Evolutionary conservation across 2,888 invertebrate genomes (phyloP).

Genomic region (Xestoiulus laeticollis): DNA sequence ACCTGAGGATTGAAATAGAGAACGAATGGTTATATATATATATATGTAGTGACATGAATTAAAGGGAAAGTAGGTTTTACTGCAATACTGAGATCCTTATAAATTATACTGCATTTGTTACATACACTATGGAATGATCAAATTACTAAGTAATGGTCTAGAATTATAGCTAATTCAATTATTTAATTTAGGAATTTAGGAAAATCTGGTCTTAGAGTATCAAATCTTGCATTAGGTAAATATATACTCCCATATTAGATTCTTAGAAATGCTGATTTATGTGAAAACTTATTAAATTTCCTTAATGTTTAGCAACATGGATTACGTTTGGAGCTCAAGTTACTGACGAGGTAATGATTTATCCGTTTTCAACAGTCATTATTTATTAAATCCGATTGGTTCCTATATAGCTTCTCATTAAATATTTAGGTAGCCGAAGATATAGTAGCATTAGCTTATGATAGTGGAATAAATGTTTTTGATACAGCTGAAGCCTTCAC

Average conservation of each 20-base stretch:
- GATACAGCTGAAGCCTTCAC: slow-evolving; percentile 89
- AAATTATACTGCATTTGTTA: too few species aligned
- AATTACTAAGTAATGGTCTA: too few species aligned
- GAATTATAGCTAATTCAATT: background rate
- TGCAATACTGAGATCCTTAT: too few species aligned
- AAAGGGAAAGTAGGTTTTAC: too few species aligned
- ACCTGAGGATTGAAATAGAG: background rate
- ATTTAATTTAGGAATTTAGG: slow-evolving; percentile 79
- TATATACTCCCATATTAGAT: slow-evolving; percentile 52
- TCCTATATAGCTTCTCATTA: slow-evolving; percentile 23
- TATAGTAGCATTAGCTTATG: slow-evolving; percentile 89
- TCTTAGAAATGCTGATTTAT: background rate
- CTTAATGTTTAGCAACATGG: slow-evolving; percentile 77
- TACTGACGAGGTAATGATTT: slow-evolving; percentile 63
- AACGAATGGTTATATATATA: background rate
- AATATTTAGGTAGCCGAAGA: slow-evolving; percentile 77
- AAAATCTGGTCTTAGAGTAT: slow-evolving; percentile 93
- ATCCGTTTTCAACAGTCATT: slow-evolving; percentile 24
- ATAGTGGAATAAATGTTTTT: slow-evolving; percentile 95
- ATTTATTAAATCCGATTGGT: background rate
- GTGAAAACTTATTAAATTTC: slow-evolving; percentile 50
- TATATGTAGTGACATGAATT: too few species aligned
- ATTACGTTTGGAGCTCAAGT: slow-evolving; percentile 77
- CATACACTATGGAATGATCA: too few species aligned
- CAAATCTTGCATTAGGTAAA: slow-evolving; percentile 88